Evolutionary conservation across 2,888 invertebrate species (phyloP).

Genomic region (Elmis aenea): DNA sequence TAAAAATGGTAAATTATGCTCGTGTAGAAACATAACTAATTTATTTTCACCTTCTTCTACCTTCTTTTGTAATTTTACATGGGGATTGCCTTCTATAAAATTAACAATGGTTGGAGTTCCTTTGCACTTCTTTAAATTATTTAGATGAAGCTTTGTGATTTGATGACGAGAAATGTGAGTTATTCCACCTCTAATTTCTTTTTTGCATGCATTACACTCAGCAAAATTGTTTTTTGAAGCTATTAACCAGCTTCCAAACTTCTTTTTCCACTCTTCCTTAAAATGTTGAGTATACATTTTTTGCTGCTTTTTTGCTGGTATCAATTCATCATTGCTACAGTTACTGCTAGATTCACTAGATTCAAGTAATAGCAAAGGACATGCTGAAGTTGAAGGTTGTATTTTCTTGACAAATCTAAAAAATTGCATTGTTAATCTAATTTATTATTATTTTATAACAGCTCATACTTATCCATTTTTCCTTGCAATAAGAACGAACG

Average conservation of each 20-base stretch:
- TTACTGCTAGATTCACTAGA: too few relatives aligned
- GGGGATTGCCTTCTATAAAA: constrained; percentile 1
- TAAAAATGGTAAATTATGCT: constrained; percentile 16
- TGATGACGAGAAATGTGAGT: background rate
- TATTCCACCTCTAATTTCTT: background rate
- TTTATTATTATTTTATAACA: too few relatives aligned
- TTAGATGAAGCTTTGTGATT: constrained; percentile 2
- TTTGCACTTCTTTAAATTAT: constrained; percentile 2
- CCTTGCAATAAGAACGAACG: too few relatives aligned
- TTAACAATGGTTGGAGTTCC: constrained; percentile 1
- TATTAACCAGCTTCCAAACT: background rate
- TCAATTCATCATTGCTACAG: too few relatives aligned
- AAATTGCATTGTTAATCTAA: too few relatives aligned
- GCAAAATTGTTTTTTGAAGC: constrained; percentile 1
- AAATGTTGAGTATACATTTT: too few relatives aligned
- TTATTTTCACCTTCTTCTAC: constrained; percentile 13
- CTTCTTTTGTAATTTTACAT: background rate
- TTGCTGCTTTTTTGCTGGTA: too few relatives aligned
- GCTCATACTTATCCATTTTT: too few relatives aligned
- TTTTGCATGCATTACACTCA: background rate
- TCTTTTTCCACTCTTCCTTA: constrained; percentile 1
- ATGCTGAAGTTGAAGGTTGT: too few relatives aligned
- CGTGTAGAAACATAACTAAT: constrained; percentile 10
- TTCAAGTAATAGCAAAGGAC: too few relatives aligned
- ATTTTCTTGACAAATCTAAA: too few relatives aligned